Percentiles rank a stretch among this genome's conserved stretches.
Conservation (phyloP, 2,797 vertebrate species). For the Myotis vivesi region DNA sequence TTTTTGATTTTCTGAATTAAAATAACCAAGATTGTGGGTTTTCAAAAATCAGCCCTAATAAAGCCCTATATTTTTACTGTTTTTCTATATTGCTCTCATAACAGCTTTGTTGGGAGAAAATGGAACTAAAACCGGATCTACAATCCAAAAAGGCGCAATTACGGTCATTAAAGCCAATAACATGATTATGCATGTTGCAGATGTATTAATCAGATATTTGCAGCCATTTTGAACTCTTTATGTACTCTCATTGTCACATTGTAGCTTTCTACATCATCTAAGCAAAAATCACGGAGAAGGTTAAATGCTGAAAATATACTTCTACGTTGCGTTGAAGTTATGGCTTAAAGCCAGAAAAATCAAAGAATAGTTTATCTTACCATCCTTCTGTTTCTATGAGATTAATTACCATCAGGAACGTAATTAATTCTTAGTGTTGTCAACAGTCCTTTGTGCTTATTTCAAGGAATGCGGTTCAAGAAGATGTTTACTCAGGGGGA, state of each 20-base stretch:
- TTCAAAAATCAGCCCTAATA: not conserved
- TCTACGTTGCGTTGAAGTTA: slow-evolving; percentile 55
- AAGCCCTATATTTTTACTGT: not conserved
- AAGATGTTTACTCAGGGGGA: slow-evolving; percentile 14
- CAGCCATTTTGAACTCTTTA: slow-evolving; percentile 73
- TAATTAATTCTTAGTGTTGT: slow-evolving; percentile 55
- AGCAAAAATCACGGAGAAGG: slow-evolving; percentile 67
- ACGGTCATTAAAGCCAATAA: slow-evolving; percentile 69
- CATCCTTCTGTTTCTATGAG: slow-evolving; percentile 37
- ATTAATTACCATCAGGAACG: slow-evolving; percentile 53
- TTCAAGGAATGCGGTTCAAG: slow-evolving; percentile 23
- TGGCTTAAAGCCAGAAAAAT: slow-evolving; percentile 49
- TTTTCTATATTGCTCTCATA: slow-evolving; percentile 1
- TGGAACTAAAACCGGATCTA: slow-evolving; percentile 20
- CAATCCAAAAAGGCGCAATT: slow-evolving; percentile 64
- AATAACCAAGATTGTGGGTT: not conserved
- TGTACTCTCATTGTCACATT: slow-evolving; percentile 64
- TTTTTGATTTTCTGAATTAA: slow-evolving; percentile 21
- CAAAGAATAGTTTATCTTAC: slow-evolving; percentile 2
- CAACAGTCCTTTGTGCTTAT: slow-evolving; percentile 32
- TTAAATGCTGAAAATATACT: slow-evolving; percentile 69
- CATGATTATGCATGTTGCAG: slow-evolving; percentile 52
- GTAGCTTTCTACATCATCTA: slow-evolving; percentile 61
- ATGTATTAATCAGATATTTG: slow-evolving; percentile 67
- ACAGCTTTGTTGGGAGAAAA: slow-evolving; percentile 32